A percentile compares a stretch with the other conserved stretches of the same genome.
These are phyloP conservation scores for Sycobia sp. DNA, from an alignment of 1,140 invertebrate species.

Conservation along the genomic window DNA sequence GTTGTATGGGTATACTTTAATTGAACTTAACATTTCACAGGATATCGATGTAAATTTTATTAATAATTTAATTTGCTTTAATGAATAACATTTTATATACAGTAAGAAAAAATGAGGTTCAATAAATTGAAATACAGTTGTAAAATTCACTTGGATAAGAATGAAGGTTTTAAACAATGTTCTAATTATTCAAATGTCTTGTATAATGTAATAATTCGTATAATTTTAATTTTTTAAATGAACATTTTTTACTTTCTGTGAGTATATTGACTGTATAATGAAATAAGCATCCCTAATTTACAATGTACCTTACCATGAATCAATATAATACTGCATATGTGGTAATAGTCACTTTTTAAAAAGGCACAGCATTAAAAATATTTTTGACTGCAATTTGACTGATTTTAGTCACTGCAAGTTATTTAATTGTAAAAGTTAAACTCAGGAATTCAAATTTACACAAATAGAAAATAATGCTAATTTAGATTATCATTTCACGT, in stretches of 20 bases:
- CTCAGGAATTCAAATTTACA: too few relatives aligned
- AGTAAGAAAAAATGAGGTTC: slow-evolving; percentile 5
- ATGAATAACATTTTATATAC: slow-evolving; percentile 10
- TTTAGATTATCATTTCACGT: slow-evolving; percentile 22
- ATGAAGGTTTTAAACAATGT: slow-evolving; percentile 22
- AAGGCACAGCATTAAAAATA: slow-evolving; percentile 18
- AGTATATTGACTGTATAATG: slow-evolving; percentile 11
- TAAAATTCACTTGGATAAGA: slow-evolving; percentile 24
- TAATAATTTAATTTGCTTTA: slow-evolving; percentile 20
- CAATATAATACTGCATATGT: slow-evolving; percentile 9
- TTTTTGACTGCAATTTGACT: slow-evolving; percentile 19
- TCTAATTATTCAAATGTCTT: slow-evolving; percentile 21
- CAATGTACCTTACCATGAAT: slow-evolving; percentile 6
- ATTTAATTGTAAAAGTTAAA: slow-evolving; percentile 2
- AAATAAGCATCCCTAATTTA: slow-evolving; percentile 9
- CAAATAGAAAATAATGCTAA: slow-evolving; percentile 28
- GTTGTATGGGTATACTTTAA: too few relatives aligned
- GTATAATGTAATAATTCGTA: not conserved
- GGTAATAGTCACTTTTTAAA: not conserved
- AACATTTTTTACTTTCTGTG: slow-evolving; percentile 6
- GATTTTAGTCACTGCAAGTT: slow-evolving; percentile 6
- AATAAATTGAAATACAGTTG: too few relatives aligned
- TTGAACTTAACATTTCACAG: too few relatives aligned
- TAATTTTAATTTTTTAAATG: slow-evolving; percentile 17
- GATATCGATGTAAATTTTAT: too few relatives aligned